Evolutionary conservation across 1,140 invertebrate genomes (phyloP).

Genomic region (Gryon sp.): DNA sequence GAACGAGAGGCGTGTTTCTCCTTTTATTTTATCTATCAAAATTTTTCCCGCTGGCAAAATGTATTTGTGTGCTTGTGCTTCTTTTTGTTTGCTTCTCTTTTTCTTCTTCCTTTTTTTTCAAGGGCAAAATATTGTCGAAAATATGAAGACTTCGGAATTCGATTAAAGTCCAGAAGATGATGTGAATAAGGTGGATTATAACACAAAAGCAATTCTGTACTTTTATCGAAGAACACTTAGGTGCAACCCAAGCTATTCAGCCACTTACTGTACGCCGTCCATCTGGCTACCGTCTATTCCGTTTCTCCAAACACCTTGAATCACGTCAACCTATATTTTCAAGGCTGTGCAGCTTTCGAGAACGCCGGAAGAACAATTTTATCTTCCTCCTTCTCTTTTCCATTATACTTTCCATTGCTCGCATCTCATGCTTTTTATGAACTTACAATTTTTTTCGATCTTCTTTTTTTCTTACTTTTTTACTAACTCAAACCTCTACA

Average conservation of each 20-base stretch:
- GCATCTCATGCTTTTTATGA: slow-evolving; percentile 24
- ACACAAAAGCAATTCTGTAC: slow-evolving; percentile 66
- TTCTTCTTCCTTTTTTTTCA: too few relatives aligned
- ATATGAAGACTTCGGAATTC: slow-evolving; percentile 20
- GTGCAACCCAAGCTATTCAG: slow-evolving; percentile 69
- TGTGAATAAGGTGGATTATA: slow-evolving; percentile 53
- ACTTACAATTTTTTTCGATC: slow-evolving; percentile 28
- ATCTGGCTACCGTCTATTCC: slow-evolving; percentile 49
- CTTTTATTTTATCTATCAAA: not conserved
- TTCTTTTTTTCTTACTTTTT: slow-evolving; percentile 10
- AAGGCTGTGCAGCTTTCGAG: slow-evolving; percentile 57
- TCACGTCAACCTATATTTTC: slow-evolving; percentile 70
- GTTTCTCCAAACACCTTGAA: slow-evolving; percentile 53
- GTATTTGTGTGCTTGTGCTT: too few relatives aligned
- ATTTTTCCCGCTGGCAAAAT: not conserved
- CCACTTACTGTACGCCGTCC: slow-evolving; percentile 58
- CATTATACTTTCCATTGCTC: slow-evolving; percentile 17
- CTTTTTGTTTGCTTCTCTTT: too few relatives aligned
- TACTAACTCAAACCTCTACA: not conserved
- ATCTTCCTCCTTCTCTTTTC: slow-evolving; percentile 30
- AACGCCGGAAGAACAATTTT: slow-evolving; percentile 63
- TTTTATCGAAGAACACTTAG: slow-evolving; percentile 72
- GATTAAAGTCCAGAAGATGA: slow-evolving; percentile 35
- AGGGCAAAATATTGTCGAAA: slow-evolving; percentile 1
- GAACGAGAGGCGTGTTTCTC: not conserved